phyloP scores from a whole-genome alignment of 2,797 vertebrate genomes.

The Margarornis squamiger region DNA sequence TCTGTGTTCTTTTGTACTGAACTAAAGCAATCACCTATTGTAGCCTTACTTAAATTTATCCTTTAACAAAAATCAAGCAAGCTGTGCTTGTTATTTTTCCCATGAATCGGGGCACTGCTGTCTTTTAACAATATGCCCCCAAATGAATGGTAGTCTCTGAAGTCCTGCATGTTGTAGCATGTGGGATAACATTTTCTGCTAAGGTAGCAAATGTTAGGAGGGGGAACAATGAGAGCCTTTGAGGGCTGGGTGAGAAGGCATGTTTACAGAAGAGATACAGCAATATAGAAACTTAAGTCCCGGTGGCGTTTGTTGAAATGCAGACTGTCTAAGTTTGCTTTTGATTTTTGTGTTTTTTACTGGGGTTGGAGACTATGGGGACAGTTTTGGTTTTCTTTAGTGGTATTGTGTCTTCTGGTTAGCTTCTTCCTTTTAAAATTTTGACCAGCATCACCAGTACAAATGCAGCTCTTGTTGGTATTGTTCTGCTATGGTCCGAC shows the following conservation, averaged over 20 bases:
- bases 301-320: background rate
- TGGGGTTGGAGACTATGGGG: background rate
- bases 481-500: background rate
- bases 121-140: background rate
- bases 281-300: constrained; percentile 3
- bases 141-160: background rate
- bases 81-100: background rate
- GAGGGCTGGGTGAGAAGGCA: constrained; percentile 27
- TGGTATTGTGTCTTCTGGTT: background rate
- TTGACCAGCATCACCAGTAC: background rate
- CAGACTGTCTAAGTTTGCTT: constrained; percentile 25
- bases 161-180: constrained; percentile 10
- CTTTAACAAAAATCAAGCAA: background rate
- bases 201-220: constrained; percentile 34
- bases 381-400: background rate
- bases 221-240: constrained; percentile 44
- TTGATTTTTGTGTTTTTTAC: background rate
- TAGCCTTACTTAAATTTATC: background rate
- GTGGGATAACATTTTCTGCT: constrained; percentile 31
- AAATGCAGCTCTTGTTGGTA: background rate
- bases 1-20: background rate
- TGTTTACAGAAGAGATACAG: constrained; percentile 57
- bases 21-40: background rate
- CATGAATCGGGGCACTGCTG: background rate
- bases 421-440: background rate